These are phyloP conservation scores for Lipotes vexillifer DNA, from an alignment of 2,113 vertebrate genomes.

Conservation along the genomic window DNA sequence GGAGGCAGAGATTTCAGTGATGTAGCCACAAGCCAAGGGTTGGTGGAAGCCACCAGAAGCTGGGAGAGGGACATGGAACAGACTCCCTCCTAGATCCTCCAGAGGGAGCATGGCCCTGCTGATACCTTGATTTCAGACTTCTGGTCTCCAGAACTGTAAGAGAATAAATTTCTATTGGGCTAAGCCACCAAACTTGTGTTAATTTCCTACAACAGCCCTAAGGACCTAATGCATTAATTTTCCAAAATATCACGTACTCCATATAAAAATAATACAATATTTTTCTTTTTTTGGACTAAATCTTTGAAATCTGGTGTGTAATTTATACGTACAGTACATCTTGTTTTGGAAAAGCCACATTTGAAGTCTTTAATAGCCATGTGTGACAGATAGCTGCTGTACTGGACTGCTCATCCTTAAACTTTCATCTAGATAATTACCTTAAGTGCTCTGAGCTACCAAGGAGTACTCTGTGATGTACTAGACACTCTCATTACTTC, in stretches of 20 bases:
- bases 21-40: not conserved
- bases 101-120: not conserved
- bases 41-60: not conserved
- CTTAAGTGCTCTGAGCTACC: not conserved
- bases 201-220: not conserved
- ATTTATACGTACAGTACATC: not conserved
- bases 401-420: not conserved
- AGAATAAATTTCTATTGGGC: not conserved
- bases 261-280: not conserved
- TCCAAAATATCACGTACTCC: not conserved
- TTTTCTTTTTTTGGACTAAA: not conserved
- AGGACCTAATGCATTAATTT: not conserved
- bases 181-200: not conserved
- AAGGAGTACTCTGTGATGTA: not conserved
- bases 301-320: not conserved
- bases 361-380: not conserved
- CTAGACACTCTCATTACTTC: not conserved
- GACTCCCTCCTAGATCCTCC: not conserved
- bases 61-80: not conserved
- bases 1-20: not conserved
- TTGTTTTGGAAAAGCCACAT: not conserved
- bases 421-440: not conserved
- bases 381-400: not conserved
- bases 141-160: not conserved
- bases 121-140: not conserved